phyloP scores from a whole-genome alignment of 2,888 invertebrate species.

The Papilio gigon region DNA sequence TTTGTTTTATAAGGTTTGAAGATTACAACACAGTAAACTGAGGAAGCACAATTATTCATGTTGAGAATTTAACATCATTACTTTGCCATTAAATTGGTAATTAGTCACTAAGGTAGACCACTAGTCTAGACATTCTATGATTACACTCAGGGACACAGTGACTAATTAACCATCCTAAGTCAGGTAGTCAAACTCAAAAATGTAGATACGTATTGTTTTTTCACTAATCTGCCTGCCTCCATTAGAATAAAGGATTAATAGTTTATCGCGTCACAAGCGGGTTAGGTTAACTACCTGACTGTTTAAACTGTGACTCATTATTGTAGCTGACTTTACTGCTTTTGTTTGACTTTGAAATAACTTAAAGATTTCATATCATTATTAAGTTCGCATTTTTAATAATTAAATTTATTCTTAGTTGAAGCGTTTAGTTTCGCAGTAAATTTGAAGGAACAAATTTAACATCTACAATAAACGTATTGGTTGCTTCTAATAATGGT shows the following conservation, averaged over 20 bases:
- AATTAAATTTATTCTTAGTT: too few relatives aligned
- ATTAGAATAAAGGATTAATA: neutral
- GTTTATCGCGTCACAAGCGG: neutral
- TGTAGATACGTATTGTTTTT: neutral
- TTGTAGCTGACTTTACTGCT: neutral
- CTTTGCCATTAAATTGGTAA: too few relatives aligned
- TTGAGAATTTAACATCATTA: neutral
- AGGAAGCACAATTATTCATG: neutral
- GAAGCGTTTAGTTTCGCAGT: too few relatives aligned
- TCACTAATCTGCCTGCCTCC: neutral
- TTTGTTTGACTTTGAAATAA: neutral
- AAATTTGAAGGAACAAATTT: too few relatives aligned
- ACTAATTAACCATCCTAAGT: too few relatives aligned
- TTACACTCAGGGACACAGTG: too few relatives aligned
- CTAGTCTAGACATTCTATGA: too few relatives aligned
- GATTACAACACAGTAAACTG: too few relatives aligned
- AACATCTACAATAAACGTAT: too few relatives aligned
- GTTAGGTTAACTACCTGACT: conserved; percentile 16
- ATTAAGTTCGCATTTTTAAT: neutral
- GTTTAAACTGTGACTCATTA: conserved; percentile 9
- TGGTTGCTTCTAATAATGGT: too few relatives aligned
- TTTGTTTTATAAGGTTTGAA: conserved; percentile 25
- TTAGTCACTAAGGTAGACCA: too few relatives aligned
- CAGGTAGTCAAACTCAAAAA: too few relatives aligned
- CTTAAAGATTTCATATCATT: neutral